Conservation (phyloP, 2,113 vertebrate genomes). For the Isichthys henryi region DNA sequence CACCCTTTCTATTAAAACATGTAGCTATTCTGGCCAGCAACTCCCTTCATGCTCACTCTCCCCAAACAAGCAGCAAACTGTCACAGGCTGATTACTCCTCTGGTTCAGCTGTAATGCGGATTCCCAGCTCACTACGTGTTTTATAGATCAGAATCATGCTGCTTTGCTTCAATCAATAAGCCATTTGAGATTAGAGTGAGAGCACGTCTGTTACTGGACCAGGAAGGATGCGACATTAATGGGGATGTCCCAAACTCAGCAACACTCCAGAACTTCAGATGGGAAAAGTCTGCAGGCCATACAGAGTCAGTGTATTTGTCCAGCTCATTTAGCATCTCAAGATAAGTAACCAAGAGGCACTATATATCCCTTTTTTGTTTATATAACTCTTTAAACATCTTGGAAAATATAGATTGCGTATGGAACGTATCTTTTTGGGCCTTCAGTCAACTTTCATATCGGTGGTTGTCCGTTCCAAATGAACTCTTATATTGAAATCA, state of each 20-base stretch:
- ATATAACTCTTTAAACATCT: neutral
- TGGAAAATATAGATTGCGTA: neutral
- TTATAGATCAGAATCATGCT: slow-evolving; percentile 36
- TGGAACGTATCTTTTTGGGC: neutral
- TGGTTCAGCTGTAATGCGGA: neutral
- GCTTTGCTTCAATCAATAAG: slow-evolving; percentile 44
- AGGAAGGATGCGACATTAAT: slow-evolving; percentile 1
- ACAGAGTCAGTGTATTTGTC: neutral
- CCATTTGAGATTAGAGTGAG: slow-evolving; percentile 44
- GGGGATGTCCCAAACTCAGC: neutral
- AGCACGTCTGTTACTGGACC: slow-evolving; percentile 16
- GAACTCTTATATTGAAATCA: neutral
- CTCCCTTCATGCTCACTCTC: neutral
- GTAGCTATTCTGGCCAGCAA: neutral
- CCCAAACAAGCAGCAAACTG: neutral
- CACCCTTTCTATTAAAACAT: neutral
- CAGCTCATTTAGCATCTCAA: neutral
- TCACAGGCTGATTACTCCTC: neutral
- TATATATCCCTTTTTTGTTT: neutral
- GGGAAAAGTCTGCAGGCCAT: neutral
- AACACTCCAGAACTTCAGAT: neutral
- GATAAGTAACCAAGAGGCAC: neutral
- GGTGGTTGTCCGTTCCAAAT: neutral
- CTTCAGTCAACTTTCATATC: neutral
- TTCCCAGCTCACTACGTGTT: slow-evolving; percentile 21